Base-by-base conservation (phyloP, 2,888 invertebrate genomes). In the Pecten maximus region DNA sequence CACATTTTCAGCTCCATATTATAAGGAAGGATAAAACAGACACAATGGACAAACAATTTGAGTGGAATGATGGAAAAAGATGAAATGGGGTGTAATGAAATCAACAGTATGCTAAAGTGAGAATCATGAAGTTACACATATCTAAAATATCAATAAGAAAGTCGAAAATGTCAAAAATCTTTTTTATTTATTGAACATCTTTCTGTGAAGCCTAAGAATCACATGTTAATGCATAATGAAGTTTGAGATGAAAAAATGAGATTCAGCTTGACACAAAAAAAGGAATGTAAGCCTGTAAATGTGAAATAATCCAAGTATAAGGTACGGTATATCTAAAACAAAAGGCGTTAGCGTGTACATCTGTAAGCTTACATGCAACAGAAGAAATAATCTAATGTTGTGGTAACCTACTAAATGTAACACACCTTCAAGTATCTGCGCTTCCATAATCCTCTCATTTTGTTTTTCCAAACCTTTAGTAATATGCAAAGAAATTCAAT, bases 381-480 rank as follows among this genome's bases (percentile, higher is more conserved):
- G 1, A 74, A 74, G 74, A 74, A 74, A 74, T 74, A 35, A 28
- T 74, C 74, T 74, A 74, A 74, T 74, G 74, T 35, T 74, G 35
- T 74, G 35, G 74, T 74, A 74, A 74, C 74, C 74, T 74, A 74
- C 28, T 28, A 74, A 54, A 60, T 28, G 74, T 74, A 74, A 74
- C 74, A 74, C 74, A 74, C 74, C 74, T 74, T 74, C 74, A 74
- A 74, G 74, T 74, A 74, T 74, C 74, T 74, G 28, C 74, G 74
- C 74, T 74, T 74, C 74, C 74, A 74, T 74, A 74, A 74, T 28
- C 74, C 74, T 74, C 74, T 74, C 74, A 74, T 74, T 74, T 74
- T 74, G 74, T 74, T 74, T 74, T 74, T 74, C 74, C 74, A 74
- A 74, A 74, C 74, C 74, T 74, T 74, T 16, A 74, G 28, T 10